Evolutionary conservation across 2,888 invertebrate genomes (phyloP).

Genomic region (Griposia aprilina): DNA sequence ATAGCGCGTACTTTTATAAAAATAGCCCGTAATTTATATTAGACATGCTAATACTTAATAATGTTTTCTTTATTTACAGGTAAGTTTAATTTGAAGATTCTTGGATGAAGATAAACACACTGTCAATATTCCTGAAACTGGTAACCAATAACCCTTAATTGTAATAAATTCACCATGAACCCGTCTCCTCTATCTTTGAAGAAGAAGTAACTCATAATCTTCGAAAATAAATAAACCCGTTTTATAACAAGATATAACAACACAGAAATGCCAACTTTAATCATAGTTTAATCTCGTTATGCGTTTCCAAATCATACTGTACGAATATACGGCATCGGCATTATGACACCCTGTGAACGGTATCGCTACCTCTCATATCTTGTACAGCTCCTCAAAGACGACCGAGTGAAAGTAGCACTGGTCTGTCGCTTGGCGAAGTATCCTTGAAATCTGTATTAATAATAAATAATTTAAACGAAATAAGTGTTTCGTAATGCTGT

Average conservation of each 20-base stretch:
- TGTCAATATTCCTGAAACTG: not conserved
- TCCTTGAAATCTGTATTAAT: conserved; percentile 34
- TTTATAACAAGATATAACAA: not conserved
- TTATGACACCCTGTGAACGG: not conserved
- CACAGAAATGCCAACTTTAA: not conserved
- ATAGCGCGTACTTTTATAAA: not conserved
- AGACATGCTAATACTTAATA: not conserved
- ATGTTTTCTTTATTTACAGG: conserved; percentile 32
- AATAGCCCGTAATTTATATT: not conserved
- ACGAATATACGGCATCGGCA: no score
- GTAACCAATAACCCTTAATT: not conserved
- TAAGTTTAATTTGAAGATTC: conserved; percentile 19
- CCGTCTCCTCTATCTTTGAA: not conserved
- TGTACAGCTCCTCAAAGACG: conserved; percentile 16
- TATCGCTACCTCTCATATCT: conserved; percentile 1
- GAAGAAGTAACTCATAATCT: not conserved
- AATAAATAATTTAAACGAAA: not conserved
- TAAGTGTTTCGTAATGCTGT: not conserved
- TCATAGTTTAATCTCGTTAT: not conserved
- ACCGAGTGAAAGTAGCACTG: conserved; percentile 39
- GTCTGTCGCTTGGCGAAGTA: not conserved
- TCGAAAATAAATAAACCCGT: not conserved
- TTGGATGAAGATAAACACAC: not conserved
- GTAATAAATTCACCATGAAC: not conserved
- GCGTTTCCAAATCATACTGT: not conserved